Evolutionary conservation across 2,113 vertebrate species (phyloP), one percentile per base, ranked within the genome.

Genomic region (Cyprinus carpio): DNA sequence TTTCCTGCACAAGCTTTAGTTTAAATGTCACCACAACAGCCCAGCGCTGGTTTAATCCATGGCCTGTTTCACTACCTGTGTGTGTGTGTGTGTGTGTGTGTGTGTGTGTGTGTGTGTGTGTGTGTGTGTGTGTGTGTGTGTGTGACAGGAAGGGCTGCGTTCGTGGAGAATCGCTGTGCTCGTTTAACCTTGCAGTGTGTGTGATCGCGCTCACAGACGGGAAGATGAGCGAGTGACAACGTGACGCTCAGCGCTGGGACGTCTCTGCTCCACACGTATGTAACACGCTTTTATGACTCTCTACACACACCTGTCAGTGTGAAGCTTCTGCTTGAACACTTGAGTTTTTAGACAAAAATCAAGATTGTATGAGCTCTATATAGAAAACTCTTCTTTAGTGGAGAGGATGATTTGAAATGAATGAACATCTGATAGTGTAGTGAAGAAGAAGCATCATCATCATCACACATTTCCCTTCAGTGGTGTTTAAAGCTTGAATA

Each of bases 51-150:
- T 16, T 11, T 54, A 13, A 77, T 62, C 54, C 76, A 58, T n/a
- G 34, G 62, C 54, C 23, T 60, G 31, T 25, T 56, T 77, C 27
- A 56, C 27, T 31, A 34, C 16, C 18, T 18, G 31, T 69, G 20
- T 20, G 49, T 76, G 46, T 76, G 43, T 43, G 46, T 76, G 43
- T 43, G 74, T 75, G 75, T 78, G 76, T 56, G 51, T 77, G 75
- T 54, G 74, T 76, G 27, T 12, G 16, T 78, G 76, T 56, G 51
- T 77, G 75, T 54, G 74, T 18, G 31, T 69, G 20, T 20, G 49
- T 76, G 46, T 76, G 43, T 43, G 46, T 76, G 43, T 43, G 74
- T 75, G 75, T 78, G 76, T 56, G 51, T 77, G 75, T 54, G 74
- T 76, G 27, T 12, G 16, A 75, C n/a, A 49, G 74, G 25, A 51